phyloP scores from a whole-genome alignment of 2,888 invertebrate genomes.

The Pyrrhia umbra region DNA sequence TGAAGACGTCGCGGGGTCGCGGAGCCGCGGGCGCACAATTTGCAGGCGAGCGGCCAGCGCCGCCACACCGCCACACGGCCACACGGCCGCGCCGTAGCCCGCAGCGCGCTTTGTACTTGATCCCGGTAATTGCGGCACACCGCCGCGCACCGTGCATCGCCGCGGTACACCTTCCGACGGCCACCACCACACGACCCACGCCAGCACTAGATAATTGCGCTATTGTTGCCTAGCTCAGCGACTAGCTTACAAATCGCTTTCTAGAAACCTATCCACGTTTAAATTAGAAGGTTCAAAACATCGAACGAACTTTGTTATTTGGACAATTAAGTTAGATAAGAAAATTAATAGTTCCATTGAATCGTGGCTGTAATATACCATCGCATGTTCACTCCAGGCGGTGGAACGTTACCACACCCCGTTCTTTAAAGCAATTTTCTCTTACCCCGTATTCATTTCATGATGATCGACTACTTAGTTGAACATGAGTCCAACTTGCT shows the following conservation, averaged over 20 bases:
- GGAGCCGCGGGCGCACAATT: conserved; percentile 84
- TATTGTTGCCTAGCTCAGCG: conserved; percentile 81
- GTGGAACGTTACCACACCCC: conserved; percentile 63
- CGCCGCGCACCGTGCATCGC: conserved; percentile 57
- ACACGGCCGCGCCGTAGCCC: conserved; percentile 71
- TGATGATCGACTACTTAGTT: conserved; percentile 57
- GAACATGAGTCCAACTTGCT: conserved; percentile 45
- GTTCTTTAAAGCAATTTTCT: conserved; percentile 70
- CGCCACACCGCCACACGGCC: conserved; percentile 25
- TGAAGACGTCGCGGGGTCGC: conserved; percentile 83
- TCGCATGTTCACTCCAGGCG: conserved; percentile 73
- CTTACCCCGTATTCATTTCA: conserved; percentile 60
- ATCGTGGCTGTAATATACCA: conserved; percentile 69
- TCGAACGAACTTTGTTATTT: conserved; percentile 79
- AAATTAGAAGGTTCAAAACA: conserved; percentile 81
- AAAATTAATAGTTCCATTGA: conserved; percentile 80
- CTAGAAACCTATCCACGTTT: conserved; percentile 76
- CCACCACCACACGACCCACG: conserved; percentile 78
- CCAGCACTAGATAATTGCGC: conserved; percentile 85
- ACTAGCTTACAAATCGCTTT: conserved; percentile 79
- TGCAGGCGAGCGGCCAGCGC: conserved; percentile 75
- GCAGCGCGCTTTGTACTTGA: conserved; percentile 84
- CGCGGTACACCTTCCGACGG: conserved; percentile 76
- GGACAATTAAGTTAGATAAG: conserved; percentile 83
- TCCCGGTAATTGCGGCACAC: conserved; percentile 83